Evolutionary conservation across 2,113 vertebrate genomes (phyloP).

Genomic region (Dryoscopus gambensis): DNA sequence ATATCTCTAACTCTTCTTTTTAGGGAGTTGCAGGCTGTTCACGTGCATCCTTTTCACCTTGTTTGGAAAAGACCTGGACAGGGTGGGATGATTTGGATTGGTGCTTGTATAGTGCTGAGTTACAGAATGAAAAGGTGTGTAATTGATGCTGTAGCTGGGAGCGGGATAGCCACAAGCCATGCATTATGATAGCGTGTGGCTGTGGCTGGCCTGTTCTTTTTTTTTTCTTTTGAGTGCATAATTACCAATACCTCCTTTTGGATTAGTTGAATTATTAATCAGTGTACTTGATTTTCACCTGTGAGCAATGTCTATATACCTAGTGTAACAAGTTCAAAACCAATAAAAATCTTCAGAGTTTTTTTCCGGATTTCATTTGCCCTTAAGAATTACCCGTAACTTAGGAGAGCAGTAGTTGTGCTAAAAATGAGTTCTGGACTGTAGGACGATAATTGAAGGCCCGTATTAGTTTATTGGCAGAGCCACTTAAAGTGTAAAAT

Average conservation of each 20-base stretch:
- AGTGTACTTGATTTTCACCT: neutral
- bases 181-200: rapidly evolving
- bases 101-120: neutral
- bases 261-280: neutral
- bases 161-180: neutral
- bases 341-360: neutral
- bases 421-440: neutral
- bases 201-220: neutral
- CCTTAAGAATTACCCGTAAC: neutral
- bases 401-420: neutral
- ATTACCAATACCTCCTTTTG: neutral
- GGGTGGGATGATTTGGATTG: neutral
- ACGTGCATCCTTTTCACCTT: neutral
- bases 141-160: neutral
- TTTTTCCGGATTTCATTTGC: neutral
- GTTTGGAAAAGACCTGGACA: neutral
- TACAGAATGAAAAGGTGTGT: neutral
- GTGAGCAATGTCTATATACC: neutral
- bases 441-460: neutral
- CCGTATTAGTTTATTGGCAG: neutral
- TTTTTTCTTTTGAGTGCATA: neutral
- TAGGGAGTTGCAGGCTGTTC: neutral
- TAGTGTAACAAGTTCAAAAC: neutral
- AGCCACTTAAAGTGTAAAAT: neutral
- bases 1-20: neutral